phyloP scores from a whole-genome alignment of 2,113 vertebrate species.

The Chaetops frenatus region DNA sequence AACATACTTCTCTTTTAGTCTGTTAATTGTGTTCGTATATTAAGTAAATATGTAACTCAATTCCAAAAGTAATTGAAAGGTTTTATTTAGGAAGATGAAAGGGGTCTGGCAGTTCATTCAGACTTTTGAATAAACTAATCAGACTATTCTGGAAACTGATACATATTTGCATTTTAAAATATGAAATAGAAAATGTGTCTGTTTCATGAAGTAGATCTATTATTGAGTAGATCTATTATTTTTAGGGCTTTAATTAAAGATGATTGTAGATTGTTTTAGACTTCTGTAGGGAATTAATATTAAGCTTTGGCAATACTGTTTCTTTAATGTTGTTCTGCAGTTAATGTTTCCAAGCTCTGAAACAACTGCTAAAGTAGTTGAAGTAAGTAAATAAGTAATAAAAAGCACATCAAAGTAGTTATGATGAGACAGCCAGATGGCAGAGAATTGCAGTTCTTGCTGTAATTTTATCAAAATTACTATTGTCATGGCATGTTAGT shows the following conservation, averaged over 20 bases:
- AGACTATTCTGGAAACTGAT: background rate
- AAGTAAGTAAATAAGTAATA: conserved; percentile 79
- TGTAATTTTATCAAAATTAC: conserved; percentile 84
- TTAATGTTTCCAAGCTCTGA: conserved; percentile 43
- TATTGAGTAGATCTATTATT: background rate
- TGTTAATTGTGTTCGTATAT: background rate
- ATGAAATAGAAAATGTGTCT: background rate
- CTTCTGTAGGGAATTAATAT: background rate
- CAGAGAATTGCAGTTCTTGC: conserved; percentile 76
- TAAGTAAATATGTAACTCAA: conserved; percentile 16
- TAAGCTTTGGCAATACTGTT: conserved; percentile 12
- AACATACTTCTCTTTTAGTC: background rate
- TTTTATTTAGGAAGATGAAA: background rate
- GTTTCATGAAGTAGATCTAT: background rate
- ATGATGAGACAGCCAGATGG: conserved; percentile 80
- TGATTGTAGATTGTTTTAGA: background rate
- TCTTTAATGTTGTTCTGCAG: conserved; percentile 28
- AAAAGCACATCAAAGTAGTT: conserved; percentile 77
- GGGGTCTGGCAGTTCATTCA: background rate
- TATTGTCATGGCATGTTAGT: conserved; percentile 84
- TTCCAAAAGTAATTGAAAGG: conserved; percentile 30
- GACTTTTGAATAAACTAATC: background rate
- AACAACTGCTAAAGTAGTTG: conserved; percentile 65
- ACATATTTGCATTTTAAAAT: conserved; percentile 10
- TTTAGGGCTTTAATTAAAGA: conserved; percentile 31